Evolutionary conservation across 2,797 vertebrate species (phyloP), one percentile per base, ranked within the genome.

Genomic region (Zalophus californianus): DNA sequence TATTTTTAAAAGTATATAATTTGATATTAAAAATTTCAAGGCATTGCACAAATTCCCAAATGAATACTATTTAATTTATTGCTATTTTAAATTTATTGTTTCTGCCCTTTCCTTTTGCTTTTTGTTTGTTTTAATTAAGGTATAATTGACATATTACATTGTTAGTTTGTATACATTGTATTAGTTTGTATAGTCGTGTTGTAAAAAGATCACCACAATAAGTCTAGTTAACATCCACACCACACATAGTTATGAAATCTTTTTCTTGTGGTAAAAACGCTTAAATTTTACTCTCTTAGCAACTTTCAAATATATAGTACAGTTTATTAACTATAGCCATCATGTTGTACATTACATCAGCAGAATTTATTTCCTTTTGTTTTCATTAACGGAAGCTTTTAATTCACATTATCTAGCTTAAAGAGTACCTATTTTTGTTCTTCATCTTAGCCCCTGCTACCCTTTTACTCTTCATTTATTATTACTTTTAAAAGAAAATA

Each of bases 401-500:
- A 38, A 89, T 78, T 91, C 27, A 25, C 1, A 56, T 91, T 91
- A 48, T 38, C 3, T n/a, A 52, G 25, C 70, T 66, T 78, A 41
- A 89, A 60, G 13, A 75, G 11, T 85, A 16, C 16, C 18, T 2
- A 1, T 27, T 73, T 58, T 93, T 90, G 25, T 18, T 62, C 86
- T 91, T 38, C 16, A 54, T 84, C 86, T 60, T 84, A 27, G 80
- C 58, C 4, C 1, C 12, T 87, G 25, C 5, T 41, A 50, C 11
- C 23, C 0, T 20, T 10, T 72, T 94, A 56, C 87, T 84, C 20
- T 2, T 87, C 9, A 50, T 79, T 70, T 92, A 79, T 32, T 60
- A 79, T 60, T 38, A 86, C 8, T 90, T 86, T 32, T 5, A 83
- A 91, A 87, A 70, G 10, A 88, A 90, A 93, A 91, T 66, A 89